Evolutionary conservation across 1,140 invertebrate species (phyloP).

Genomic region (Drosophila nebulosa): DNA sequence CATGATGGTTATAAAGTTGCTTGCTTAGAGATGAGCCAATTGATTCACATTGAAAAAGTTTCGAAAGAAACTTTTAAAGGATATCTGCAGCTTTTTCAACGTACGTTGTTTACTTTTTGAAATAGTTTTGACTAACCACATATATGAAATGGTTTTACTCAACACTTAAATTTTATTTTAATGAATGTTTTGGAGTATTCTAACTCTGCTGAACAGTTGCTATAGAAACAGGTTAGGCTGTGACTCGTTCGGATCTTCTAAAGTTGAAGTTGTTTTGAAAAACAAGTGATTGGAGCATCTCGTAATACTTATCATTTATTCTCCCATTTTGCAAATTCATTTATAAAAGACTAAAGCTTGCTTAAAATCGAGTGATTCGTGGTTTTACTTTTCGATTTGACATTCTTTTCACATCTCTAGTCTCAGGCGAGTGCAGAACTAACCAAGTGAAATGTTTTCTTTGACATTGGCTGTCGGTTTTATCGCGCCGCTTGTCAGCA

Average conservation of each 20-base stretch:
- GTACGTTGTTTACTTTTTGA: no score
- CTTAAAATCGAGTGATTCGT: no score
- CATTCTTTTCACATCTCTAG: conserved; percentile 35
- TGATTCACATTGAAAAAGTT: conserved; percentile 4
- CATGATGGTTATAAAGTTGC: background rate
- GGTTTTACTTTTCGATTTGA: background rate
- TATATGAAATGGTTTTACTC: background rate
- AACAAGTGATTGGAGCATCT: no score
- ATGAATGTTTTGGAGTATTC: no score
- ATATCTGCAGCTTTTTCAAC: background rate
- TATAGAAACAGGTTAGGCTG: no score
- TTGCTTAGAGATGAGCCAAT: conserved; percentile 54
- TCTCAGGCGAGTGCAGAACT: conserved; percentile 60
- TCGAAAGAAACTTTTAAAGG: background rate
- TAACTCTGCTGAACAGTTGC: no score
- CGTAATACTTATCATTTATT: no score
- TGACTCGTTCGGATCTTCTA: no score
- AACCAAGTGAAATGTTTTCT: conserved; percentile 76
- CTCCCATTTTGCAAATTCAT: background rate
- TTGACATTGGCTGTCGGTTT: conserved; percentile 73
- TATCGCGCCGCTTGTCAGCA: conserved; percentile 76
- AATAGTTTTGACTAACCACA: background rate
- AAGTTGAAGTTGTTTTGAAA: no score
- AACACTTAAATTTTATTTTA: background rate
- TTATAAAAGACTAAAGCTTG: no score